Conservation (phyloP, 2,797 vertebrate species). For the Phrynocephalus guinanensis region DNA sequence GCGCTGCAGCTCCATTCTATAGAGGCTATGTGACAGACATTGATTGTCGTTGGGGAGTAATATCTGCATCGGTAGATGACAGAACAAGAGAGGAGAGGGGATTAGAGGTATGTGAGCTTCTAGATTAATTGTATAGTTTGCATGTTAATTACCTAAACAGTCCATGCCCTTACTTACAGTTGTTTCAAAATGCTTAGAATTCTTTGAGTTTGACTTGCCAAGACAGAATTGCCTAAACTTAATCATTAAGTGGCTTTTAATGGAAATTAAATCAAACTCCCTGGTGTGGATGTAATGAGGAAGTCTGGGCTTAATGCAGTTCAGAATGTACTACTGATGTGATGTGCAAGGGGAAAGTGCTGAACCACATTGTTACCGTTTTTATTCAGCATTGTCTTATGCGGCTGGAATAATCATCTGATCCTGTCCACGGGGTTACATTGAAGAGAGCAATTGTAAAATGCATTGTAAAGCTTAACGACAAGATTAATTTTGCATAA, state of each 20-base stretch:
- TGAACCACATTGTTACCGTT: not conserved
- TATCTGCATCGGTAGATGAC: slow-evolving; percentile 97
- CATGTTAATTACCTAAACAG: not conserved
- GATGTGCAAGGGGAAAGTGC: not conserved
- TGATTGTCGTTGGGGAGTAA: slow-evolving; percentile 98
- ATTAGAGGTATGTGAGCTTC: slow-evolving; percentile 82
- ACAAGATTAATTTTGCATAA: not conserved
- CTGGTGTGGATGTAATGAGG: not conserved
- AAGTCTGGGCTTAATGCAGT: not conserved
- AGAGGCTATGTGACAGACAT: slow-evolving; percentile 94
- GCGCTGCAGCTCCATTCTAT: slow-evolving; percentile 96
- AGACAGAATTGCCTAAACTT: not conserved
- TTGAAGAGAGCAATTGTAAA: not conserved
- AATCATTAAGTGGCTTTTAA: not conserved
- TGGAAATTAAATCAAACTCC: not conserved
- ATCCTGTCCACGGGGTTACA: not conserved
- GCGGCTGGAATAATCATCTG: not conserved
- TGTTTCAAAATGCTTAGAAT: not conserved
- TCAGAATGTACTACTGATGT: not conserved
- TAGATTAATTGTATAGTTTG: not conserved
- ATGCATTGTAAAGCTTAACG: not conserved
- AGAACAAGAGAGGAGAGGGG: slow-evolving; percentile 94
- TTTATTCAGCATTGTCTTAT: not conserved
- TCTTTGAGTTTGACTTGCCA: not conserved
- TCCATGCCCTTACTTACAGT: not conserved